phyloP scores from a whole-genome alignment of 2,797 vertebrate genomes.

The Threskiornis aethiopicus region DNA sequence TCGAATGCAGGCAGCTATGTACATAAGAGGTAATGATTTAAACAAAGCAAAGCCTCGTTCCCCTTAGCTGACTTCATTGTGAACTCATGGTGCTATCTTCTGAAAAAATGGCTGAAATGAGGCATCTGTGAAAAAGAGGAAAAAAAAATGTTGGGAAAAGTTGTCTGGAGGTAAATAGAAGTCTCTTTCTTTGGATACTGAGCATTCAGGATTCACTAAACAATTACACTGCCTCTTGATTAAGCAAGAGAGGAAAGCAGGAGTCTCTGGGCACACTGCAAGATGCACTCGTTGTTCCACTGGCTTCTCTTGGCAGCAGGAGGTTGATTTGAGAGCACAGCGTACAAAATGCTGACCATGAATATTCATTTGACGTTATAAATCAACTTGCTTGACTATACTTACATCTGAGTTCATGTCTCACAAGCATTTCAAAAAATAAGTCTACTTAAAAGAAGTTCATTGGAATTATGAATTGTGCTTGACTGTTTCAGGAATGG shows the following conservation, averaged over 20 bases:
- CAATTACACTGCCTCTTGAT: background rate
- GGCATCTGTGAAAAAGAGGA: background rate
- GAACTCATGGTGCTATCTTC: background rate
- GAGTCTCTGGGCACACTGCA: background rate
- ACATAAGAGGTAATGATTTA: background rate
- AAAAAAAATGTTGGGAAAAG: background rate
- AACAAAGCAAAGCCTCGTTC: background rate
- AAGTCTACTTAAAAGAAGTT: background rate
- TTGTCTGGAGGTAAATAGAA: background rate
- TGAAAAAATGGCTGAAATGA: background rate
- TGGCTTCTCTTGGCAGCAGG: background rate
- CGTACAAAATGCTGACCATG: background rate
- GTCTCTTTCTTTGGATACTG: background rate
- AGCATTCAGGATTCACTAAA: background rate
- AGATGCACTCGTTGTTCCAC: background rate
- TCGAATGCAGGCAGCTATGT: rapidly evolving
- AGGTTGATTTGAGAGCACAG: conserved; percentile 11
- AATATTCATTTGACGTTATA: conserved; percentile 39
- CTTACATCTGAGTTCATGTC: background rate
- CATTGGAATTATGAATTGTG: background rate
- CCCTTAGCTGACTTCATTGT: background rate
- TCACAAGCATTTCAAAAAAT: background rate
- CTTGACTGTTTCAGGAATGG: background rate
- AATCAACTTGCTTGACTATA: background rate
- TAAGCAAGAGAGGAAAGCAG: background rate